Evolutionary conservation across 2,888 invertebrate species (phyloP).

Genomic region (Falcaria lacertinaria): DNA sequence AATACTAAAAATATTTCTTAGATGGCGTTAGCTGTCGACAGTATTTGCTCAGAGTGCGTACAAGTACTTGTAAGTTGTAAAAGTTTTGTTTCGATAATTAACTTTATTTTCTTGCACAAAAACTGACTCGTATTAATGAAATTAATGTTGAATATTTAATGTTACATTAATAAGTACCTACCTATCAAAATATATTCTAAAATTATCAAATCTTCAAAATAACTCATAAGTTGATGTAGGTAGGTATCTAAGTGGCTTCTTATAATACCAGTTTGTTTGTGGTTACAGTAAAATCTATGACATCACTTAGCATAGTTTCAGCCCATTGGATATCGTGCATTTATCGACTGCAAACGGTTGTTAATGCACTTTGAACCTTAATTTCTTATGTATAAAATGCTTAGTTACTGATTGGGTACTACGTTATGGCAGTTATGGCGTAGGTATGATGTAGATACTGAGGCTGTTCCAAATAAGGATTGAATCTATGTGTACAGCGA

Average conservation of each 20-base stretch:
- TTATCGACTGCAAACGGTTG: slow-evolving; percentile 6
- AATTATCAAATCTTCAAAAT: too few species aligned
- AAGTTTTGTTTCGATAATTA: too few species aligned
- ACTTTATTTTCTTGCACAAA: too few species aligned
- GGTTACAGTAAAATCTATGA: slow-evolving; percentile 13
- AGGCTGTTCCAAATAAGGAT: slow-evolving; percentile 36
- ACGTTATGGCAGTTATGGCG: neutral
- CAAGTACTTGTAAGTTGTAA: neutral
- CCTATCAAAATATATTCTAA: too few species aligned
- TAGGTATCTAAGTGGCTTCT: neutral
- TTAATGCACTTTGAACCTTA: slow-evolving; percentile 5
- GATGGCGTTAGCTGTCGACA: neutral
- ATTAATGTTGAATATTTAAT: too few species aligned
- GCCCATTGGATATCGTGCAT: slow-evolving; percentile 18
- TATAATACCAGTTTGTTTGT: neutral
- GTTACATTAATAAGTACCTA: too few species aligned
- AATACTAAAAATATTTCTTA: too few species aligned
- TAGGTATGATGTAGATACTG: neutral
- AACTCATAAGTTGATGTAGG: too few species aligned
- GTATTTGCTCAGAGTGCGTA: neutral
- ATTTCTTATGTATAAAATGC: slow-evolving; percentile 5
- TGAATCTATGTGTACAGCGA: slow-evolving; percentile 21
- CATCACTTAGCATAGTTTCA: slow-evolving; percentile 20
- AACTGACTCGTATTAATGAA: too few species aligned
- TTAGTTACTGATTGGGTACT: neutral